phyloP scores from a whole-genome alignment of 2,113 vertebrate genomes.

The Coracopsis vasa region DNA sequence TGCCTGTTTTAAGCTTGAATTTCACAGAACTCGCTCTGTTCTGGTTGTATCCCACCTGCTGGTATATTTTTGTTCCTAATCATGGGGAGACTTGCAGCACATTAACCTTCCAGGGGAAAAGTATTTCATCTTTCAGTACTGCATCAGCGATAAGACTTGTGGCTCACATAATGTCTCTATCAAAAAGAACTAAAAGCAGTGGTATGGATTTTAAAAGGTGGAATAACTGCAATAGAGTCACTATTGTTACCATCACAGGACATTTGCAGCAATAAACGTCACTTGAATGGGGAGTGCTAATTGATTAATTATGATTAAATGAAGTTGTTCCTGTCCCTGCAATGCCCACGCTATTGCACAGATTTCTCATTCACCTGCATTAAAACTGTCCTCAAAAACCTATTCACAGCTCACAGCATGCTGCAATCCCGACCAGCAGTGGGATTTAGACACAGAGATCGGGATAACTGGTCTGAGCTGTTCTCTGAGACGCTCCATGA shows the following conservation, averaged over 20 bases:
- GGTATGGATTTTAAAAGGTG: neutral
- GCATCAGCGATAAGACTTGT: neutral
- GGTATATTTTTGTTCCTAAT: conserved; percentile 62
- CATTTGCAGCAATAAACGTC: neutral
- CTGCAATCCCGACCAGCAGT: neutral
- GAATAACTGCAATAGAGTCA: neutral
- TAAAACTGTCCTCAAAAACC: neutral
- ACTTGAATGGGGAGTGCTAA: neutral
- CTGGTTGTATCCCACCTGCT: conserved; percentile 55
- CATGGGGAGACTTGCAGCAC: conserved; percentile 34
- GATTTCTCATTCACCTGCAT: neutral
- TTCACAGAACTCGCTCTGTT: conserved; percentile 41
- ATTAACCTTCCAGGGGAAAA: conserved; percentile 50
- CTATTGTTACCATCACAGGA: neutral
- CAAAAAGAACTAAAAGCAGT: neutral
- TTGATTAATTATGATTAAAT: conserved; percentile 3
- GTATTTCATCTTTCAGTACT: conserved; percentile 38
- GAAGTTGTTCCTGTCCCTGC: neutral
- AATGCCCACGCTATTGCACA: neutral
- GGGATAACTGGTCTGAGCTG: neutral
- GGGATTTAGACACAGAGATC: neutral
- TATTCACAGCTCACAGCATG: neutral
- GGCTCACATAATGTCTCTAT: neutral
- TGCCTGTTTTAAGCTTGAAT: conserved; percentile 32
- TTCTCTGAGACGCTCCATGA: rapidly evolving